Conservation (phyloP, 2,113 vertebrate species). For the Odocoileus virginianus region DNA sequence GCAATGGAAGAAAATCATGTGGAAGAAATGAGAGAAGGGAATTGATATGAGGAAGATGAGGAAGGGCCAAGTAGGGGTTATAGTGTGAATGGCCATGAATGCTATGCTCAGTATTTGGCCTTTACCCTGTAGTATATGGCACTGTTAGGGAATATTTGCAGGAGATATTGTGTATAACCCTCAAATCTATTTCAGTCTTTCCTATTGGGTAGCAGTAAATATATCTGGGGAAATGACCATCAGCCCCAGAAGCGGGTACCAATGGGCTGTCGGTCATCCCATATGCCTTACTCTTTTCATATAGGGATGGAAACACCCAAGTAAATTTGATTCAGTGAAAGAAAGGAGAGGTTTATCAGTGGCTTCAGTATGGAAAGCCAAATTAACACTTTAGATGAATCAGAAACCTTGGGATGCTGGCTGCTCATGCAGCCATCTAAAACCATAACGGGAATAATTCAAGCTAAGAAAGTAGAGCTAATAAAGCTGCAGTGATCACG, state of each 20-base stretch:
- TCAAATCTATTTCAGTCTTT: neutral
- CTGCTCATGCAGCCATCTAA: neutral
- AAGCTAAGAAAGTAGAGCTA: neutral
- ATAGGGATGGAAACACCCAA: neutral
- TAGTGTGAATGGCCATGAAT: neutral
- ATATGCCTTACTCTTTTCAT: neutral
- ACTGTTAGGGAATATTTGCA: neutral
- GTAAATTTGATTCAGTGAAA: neutral
- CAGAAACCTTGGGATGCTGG: neutral
- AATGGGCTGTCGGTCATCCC: neutral
- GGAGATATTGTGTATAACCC: neutral
- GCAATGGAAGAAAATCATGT: neutral
- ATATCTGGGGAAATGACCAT: neutral
- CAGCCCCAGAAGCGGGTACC: neutral
- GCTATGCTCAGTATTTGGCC: neutral
- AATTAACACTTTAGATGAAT: neutral
- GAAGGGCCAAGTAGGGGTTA: neutral
- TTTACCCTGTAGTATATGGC: neutral
- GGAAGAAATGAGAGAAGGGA: neutral
- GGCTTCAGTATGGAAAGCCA: neutral
- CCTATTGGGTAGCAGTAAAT: neutral
- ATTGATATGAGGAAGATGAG: neutral
- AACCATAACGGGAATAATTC: neutral
- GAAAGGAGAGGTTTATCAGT: neutral
- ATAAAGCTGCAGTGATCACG: neutral